phyloP scores from a whole-genome alignment of 37 sponge, comb jelly and placozoan species.

The Chondrosia reniformis region DNA sequence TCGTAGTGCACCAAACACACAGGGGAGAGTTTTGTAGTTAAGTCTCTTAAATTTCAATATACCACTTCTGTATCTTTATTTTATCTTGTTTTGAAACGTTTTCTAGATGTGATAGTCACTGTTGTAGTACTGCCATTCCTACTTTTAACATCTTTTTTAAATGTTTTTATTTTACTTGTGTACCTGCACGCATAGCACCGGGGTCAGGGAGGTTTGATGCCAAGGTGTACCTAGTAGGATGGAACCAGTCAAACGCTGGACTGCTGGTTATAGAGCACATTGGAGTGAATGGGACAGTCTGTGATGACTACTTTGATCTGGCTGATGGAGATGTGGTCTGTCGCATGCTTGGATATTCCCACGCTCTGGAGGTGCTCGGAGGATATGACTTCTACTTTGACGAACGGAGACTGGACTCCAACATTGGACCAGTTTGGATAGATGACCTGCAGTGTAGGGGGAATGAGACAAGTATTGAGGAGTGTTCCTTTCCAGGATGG shows the following conservation, averaged over 20 bases:
- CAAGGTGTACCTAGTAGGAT: not conserved
- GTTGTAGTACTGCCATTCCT: not conserved
- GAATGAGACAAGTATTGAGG: conserved; percentile 39
- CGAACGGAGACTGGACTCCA: too few relatives aligned
- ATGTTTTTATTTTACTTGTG: not conserved
- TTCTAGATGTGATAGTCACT: too few relatives aligned
- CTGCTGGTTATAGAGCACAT: not conserved
- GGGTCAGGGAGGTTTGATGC: too few relatives aligned
- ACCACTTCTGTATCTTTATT: too few relatives aligned
- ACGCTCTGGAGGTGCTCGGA: conserved; percentile 3
- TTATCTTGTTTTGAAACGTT: too few relatives aligned
- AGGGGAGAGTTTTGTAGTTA: too few relatives aligned
- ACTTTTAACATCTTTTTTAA: not conserved
- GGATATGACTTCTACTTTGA: conserved; percentile 8
- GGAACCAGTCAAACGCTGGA: not conserved
- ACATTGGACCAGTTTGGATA: conserved; percentile 56
- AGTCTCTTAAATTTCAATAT: too few relatives aligned
- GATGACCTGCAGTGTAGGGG: conserved; percentile 65
- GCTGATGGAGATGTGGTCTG: conserved; percentile 12
- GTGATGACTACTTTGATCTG: conserved; percentile 20
- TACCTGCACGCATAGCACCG: not conserved
- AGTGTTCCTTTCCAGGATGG: conserved; percentile 74
- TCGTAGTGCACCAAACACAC: too few relatives aligned
- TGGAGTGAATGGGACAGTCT: conserved; percentile 15
- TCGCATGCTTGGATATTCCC: conserved; percentile 15